Evolutionary conservation across 2,113 vertebrate species (phyloP).

Genomic region (Athene cunicularia): DNA sequence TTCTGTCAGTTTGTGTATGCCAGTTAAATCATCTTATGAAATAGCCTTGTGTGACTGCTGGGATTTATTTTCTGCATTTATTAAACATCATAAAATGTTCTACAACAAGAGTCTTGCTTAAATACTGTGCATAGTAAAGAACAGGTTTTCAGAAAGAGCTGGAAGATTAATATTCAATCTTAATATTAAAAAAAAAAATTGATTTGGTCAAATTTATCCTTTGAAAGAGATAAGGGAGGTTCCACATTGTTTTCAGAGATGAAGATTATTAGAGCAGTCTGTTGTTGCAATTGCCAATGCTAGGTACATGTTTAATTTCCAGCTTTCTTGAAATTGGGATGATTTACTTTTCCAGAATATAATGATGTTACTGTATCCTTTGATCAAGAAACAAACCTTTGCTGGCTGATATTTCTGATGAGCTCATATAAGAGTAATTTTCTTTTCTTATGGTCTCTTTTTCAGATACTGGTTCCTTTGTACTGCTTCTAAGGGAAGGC

Average conservation of each 20-base stretch:
- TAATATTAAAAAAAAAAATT: background rate
- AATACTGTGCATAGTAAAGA: background rate
- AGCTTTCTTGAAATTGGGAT: background rate
- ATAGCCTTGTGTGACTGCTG: background rate
- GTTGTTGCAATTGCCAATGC: background rate
- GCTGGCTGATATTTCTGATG: background rate
- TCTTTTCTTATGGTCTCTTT: background rate
- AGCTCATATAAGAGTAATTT: background rate
- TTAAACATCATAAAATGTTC: background rate
- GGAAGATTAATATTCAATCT: background rate
- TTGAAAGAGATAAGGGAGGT: background rate
- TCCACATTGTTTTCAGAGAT: background rate
- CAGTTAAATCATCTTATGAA: background rate
- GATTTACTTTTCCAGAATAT: background rate
- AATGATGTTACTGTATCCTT: background rate
- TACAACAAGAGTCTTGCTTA: background rate
- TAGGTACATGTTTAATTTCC: background rate
- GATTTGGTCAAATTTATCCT: background rate
- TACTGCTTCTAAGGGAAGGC: background rate
- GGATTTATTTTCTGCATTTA: background rate
- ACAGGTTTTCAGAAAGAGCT: background rate
- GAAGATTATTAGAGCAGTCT: background rate
- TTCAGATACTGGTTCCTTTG: background rate
- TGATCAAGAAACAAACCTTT: background rate
- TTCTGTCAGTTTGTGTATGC: background rate